A percentile compares a stretch with the other conserved stretches of the same genome.
These are phyloP conservation scores for Sarcophaga carnaria DNA, from an alignment of 2,888 invertebrate species.

Conservation along the genomic window DNA sequence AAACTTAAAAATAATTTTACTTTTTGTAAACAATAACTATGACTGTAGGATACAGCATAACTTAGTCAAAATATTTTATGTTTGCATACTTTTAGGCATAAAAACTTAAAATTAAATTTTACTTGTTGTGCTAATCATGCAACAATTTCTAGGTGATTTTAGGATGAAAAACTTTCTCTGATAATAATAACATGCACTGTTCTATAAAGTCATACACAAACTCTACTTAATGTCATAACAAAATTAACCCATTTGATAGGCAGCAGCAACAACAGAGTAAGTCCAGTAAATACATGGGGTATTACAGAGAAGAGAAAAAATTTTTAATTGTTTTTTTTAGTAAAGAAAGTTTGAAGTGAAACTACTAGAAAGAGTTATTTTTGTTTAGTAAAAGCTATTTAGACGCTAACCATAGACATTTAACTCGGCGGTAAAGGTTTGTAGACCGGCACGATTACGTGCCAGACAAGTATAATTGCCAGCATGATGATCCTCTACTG, in stretches of 20 bases:
- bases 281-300: slow-evolving; percentile 28
- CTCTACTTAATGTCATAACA: background rate
- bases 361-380: background rate
- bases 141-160: background rate
- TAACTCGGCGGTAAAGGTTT: slow-evolving; percentile 86
- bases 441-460: slow-evolving; percentile 87
- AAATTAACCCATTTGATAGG: slow-evolving; percentile 46
- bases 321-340: slow-evolving; percentile 28
- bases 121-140: slow-evolving; percentile 33
- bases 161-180: background rate
- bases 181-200: slow-evolving; percentile 25
- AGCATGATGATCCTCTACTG: slow-evolving; percentile 86
- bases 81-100: background rate
- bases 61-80: too few species aligned
- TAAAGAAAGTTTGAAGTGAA: background rate
- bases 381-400: background rate
- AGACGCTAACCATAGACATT: slow-evolving; percentile 87
- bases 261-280: slow-evolving; percentile 40
- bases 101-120: background rate
- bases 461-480: slow-evolving; percentile 90
- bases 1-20: background rate
- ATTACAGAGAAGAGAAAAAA: slow-evolving; percentile 27
- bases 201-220: background rate
- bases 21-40: background rate
- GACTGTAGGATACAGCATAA: too few species aligned